These are phyloP conservation scores for Aleiodes alternator DNA, from an alignment of 2,888 invertebrate genomes.

Conservation along the genomic window DNA sequence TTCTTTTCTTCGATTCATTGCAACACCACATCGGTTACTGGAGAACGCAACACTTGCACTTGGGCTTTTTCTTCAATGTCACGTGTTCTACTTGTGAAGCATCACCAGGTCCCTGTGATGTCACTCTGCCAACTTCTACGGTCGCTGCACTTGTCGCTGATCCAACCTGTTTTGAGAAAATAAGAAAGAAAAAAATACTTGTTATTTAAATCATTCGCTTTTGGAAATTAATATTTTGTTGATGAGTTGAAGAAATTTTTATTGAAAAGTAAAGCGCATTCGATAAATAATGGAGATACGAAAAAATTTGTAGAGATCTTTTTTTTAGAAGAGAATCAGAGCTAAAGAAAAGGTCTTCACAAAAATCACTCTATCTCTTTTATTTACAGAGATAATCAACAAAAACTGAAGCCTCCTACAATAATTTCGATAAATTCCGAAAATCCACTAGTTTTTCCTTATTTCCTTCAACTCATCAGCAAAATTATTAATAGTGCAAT, in stretches of 20 bases:
- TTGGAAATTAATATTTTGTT: neutral
- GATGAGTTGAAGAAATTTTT: constrained; percentile 12
- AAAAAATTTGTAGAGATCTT: too few species aligned
- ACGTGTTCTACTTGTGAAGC: constrained; percentile 91
- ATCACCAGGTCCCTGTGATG: constrained; percentile 84
- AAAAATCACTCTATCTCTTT: too few species aligned
- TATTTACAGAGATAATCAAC: too few species aligned
- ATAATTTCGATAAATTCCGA: neutral
- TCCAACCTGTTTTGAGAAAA: constrained; percentile 59
- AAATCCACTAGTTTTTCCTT: neutral
- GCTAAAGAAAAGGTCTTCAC: too few species aligned
- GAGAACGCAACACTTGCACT: constrained; percentile 95
- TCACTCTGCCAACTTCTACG: constrained; percentile 84
- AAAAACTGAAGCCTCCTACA: neutral
- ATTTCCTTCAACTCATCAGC: constrained; percentile 5
- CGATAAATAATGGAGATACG: too few species aligned
- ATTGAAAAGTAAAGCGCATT: neutral
- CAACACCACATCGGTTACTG: constrained; percentile 80
- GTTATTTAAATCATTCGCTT: neutral
- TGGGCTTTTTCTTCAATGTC: constrained; percentile 95
- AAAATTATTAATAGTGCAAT: constrained; percentile 5
- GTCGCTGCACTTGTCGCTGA: constrained; percentile 76
- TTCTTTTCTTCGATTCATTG: neutral
- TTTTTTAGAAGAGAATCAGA: too few species aligned
- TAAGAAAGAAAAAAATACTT: constrained; percentile 28